Evolutionary conservation across 2,797 vertebrate genomes (phyloP).

Genomic region (Sibirionetta formosa): DNA sequence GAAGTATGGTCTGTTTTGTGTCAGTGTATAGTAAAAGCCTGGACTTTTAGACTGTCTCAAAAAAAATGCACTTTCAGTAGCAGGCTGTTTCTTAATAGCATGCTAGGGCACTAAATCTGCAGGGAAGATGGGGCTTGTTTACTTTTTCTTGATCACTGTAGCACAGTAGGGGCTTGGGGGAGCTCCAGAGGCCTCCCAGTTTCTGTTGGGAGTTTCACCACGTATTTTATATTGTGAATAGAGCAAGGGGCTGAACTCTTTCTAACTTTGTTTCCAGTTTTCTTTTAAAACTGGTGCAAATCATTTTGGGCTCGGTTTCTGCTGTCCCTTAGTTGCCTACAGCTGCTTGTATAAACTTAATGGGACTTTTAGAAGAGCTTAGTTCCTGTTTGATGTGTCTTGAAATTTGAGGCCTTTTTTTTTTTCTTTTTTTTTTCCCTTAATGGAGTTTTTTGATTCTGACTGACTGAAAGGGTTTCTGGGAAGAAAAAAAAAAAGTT

Average conservation of each 20-base stretch:
- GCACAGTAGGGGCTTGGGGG: background rate
- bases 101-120: background rate
- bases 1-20: conserved; percentile 20
- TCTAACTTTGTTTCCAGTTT: background rate
- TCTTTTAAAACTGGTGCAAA: background rate
- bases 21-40: background rate
- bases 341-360: background rate
- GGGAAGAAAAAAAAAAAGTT: background rate
- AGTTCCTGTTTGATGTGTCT: background rate
- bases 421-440: no score
- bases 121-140: background rate
- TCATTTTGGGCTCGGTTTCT: background rate
- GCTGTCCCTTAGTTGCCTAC: background rate
- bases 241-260: background rate
- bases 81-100: background rate
- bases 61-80: conserved; percentile 15
- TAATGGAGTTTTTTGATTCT: background rate
- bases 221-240: background rate
- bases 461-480: background rate
- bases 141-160: background rate
- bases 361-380: background rate
- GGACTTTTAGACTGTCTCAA: background rate
- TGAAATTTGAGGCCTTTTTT: background rate
- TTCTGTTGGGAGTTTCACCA: conserved; percentile 4
- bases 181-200: background rate